phyloP scores from a whole-genome alignment of 2,113 vertebrate genomes.

The Otocyon megalotis region DNA sequence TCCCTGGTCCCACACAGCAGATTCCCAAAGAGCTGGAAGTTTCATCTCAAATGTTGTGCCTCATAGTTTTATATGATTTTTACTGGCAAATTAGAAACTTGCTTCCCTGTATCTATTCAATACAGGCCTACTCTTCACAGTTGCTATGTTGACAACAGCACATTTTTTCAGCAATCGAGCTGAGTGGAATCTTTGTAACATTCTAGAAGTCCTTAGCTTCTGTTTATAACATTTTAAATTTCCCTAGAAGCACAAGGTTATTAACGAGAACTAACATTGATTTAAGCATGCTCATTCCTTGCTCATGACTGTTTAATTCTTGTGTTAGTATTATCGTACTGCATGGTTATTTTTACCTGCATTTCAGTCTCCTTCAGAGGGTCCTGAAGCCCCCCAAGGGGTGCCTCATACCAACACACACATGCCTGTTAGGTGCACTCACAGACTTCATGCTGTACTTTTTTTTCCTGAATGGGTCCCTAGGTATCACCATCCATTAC shows the following conservation, averaged over 20 bases:
- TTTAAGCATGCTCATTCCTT: neutral
- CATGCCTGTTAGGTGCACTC: neutral
- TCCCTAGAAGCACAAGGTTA: neutral
- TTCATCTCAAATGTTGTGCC: neutral
- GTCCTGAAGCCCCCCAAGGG: neutral
- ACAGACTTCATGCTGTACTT: accelerated
- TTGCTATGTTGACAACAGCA: neutral
- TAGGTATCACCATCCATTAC: too few relatives aligned
- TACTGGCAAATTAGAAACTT: neutral
- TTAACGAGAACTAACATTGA: neutral
- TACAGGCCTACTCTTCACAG: neutral
- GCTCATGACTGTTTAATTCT: neutral
- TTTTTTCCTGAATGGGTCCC: accelerated
- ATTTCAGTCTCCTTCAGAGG: too few relatives aligned
- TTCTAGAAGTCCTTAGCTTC: neutral
- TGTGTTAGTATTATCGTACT: neutral
- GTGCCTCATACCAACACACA: neutral
- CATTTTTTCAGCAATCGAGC: neutral
- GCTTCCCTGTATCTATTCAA: neutral
- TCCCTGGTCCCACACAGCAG: accelerated
- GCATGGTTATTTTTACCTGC: neutral
- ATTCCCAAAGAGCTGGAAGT: neutral
- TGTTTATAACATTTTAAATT: neutral
- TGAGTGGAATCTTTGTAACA: neutral
- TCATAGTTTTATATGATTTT: neutral